Evolutionary conservation across 2,113 vertebrate species (phyloP).

Genomic region (Ailurus styani): DNA sequence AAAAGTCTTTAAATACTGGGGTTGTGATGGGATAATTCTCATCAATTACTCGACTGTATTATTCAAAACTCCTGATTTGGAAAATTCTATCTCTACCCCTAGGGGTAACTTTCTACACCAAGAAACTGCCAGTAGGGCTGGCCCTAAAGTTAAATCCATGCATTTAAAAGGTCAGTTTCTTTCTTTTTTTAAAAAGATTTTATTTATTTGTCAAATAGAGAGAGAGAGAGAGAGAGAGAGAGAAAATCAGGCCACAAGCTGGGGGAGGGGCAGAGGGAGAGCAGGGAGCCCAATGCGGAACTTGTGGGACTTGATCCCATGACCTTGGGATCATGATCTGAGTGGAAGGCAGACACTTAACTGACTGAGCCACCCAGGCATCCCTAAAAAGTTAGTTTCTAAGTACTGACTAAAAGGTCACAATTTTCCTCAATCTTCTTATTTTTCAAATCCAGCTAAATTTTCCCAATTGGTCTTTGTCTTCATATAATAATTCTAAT

Average conservation of each 20-base stretch:
- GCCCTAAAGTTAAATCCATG: neutral
- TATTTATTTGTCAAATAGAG: no score
- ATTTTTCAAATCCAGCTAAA: constrained; percentile 27
- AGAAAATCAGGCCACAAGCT: no score
- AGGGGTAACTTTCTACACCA: neutral
- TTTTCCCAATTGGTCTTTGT: neutral
- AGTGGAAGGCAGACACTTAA: no score
- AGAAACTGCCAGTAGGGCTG: neutral
- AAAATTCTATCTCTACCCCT: neutral
- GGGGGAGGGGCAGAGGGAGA: no score
- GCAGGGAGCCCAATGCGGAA: no score
- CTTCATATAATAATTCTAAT: neutral
- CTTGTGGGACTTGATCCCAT: no score
- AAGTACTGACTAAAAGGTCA: constrained; percentile 4
- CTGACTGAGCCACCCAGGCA: no score
- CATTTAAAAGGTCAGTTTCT: neutral
- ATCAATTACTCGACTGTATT: neutral
- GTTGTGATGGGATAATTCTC: neutral
- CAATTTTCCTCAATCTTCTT: neutral
- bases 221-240: no score
- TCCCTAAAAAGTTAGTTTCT: neutral
- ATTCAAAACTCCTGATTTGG: neutral
- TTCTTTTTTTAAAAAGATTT: no score
- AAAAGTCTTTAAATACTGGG: neutral
- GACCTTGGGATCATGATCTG: no score